Evolutionary conservation across 2,113 vertebrate genomes (phyloP).

Genomic region (Hemicordylus capensis): DNA sequence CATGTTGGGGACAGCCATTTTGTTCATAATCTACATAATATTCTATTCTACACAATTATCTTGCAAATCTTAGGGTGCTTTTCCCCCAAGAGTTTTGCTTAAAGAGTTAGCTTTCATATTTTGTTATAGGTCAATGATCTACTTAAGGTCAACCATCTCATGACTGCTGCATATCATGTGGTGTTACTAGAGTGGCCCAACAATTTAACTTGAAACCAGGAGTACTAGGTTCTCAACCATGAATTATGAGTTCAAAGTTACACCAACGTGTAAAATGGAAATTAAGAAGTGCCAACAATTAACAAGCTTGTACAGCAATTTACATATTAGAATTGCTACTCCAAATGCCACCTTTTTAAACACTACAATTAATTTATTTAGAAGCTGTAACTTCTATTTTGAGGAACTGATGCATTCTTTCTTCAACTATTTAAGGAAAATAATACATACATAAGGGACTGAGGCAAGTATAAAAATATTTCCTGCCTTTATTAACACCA

Average conservation of each 20-base stretch:
- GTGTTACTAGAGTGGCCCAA: not conserved
- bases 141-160: not conserved
- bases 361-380: not conserved
- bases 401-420: not conserved
- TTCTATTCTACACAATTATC: not conserved
- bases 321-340: not conserved
- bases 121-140: not conserved
- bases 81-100: not conserved
- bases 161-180: not conserved
- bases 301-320: not conserved
- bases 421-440: not conserved
- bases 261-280: not conserved
- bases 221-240: not conserved
- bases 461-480: not conserved
- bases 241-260: not conserved
- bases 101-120: not conserved
- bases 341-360: not conserved
- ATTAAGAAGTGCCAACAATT: not conserved
- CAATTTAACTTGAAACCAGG: not conserved
- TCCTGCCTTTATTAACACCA: not conserved
- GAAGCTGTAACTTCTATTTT: not conserved
- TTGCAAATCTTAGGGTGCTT: not conserved
- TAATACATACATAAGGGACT: not conserved
- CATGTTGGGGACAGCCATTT: not conserved
- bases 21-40: not conserved